Base-by-base conservation (phyloP, 2,797 vertebrate species). In the Lepus townsendii region DNA sequence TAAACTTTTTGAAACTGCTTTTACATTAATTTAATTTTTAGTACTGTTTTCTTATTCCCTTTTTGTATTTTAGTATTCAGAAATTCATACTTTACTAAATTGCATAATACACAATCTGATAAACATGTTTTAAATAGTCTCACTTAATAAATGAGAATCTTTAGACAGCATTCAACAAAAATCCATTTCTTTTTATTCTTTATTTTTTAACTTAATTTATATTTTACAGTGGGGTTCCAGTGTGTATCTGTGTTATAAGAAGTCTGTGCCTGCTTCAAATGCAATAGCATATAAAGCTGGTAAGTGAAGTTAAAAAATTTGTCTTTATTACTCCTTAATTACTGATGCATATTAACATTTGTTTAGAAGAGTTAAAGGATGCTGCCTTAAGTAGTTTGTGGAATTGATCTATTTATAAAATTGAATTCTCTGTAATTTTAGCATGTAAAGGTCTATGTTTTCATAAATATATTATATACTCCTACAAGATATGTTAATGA, bases 191-290 rank as follows among this genome's bases (percentile, higher is more conserved):
- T 90, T 90, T 93, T 16, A 38, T 10, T 88, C 80, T 80, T 7
- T 60, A 35, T 19, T 77, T 94, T 91, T 19, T 92, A 96, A 94
- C 14, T 65, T 91, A 75, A 96, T 94, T 97, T 98, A 0, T 98
- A n/a, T 98, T 96, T 99, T 98, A 83, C 98, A 99, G 99, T 99
- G 99, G 99, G 99, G 99, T 94, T 99, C 99, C 98, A 99, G 97
- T 95, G 99, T 99, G 72, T 99, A 99, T 98, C 98, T 99, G 88
- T 99, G 99, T 98, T 99, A 99, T 95, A 99, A 99, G 99, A 99
- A 99, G 96, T 99, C 99, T 4, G 99, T 99, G 24, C 99, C 99
- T 72, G 98, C 99, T 30, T 99, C 99, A 95, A 99, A 99, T 96
- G 99, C 99, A 95, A 99, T 99, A 97, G 99, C 99, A 22, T 99